A percentile compares a stretch with the other conserved stretches of the same genome.
phyloP scores from a whole-genome alignment of 2,888 invertebrate species.

The Parelbella ahira region DNA sequence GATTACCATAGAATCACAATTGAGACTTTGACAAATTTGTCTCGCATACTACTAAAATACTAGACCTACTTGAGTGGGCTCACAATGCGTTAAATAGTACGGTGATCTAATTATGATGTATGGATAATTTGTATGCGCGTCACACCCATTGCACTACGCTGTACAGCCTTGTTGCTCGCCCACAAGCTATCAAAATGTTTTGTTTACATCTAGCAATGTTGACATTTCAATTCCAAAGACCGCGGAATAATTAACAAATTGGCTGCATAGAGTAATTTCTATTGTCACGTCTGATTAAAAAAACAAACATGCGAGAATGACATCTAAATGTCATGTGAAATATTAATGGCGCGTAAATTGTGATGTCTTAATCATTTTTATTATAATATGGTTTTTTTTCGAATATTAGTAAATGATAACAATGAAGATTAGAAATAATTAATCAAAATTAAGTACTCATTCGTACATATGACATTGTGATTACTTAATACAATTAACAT shows the following conservation, averaged over 20 bases:
- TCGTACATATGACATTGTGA: too few species aligned
- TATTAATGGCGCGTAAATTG: too few species aligned
- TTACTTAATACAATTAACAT: too few species aligned
- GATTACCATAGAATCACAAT: too few species aligned
- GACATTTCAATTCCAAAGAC: slow-evolving; percentile 15
- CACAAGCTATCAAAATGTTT: slow-evolving; percentile 24
- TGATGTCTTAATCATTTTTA: too few species aligned
- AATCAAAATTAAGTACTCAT: too few species aligned
- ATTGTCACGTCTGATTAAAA: not conserved
- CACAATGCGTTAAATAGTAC: slow-evolving; percentile 24
- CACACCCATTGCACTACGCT: slow-evolving; percentile 17
- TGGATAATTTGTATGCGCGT: slow-evolving; percentile 24
- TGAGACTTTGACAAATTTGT: too few species aligned
- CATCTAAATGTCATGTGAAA: slow-evolving; percentile 1
- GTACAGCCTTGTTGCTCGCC: slow-evolving; percentile 28
- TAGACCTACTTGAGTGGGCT: slow-evolving; percentile 18
- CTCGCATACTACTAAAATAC: too few species aligned
- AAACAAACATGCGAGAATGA: not conserved
- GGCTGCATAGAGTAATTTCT: slow-evolving; percentile 4
- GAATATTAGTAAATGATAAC: too few species aligned
- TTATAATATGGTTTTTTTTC: too few species aligned
- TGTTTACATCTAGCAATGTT: slow-evolving; percentile 16
- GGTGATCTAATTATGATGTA: slow-evolving; percentile 28
- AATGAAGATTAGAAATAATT: too few species aligned
- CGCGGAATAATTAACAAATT: slow-evolving; percentile 11